Percentiles rank a stretch among this genome's conserved stretches.
phyloP scores from a whole-genome alignment of 2,797 vertebrate species.

The Tauraco hartlaubi region DNA sequence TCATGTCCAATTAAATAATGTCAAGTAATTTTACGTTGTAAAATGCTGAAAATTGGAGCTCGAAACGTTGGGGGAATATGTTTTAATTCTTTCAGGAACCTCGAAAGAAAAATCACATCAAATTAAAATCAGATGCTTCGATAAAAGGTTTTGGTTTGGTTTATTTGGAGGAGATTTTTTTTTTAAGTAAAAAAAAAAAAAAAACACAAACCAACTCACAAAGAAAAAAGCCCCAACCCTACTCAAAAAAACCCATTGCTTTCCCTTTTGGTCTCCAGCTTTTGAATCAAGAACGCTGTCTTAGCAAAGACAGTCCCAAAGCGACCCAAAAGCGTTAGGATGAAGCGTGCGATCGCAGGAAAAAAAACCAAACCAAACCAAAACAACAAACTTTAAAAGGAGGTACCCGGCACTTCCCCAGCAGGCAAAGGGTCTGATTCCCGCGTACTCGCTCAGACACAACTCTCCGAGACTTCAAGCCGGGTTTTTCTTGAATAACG shows the following conservation, averaged over 20 bases:
- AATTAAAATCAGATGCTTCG: slow-evolving; percentile 43
- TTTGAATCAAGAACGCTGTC: not conserved
- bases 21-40: slow-evolving; percentile 75
- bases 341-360: not conserved
- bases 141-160: not conserved
- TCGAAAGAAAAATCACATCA: slow-evolving; percentile 18
- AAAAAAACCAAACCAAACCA: not conserved
- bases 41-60: slow-evolving; percentile 79
- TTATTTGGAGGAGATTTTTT: not conserved
- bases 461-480: slow-evolving; percentile 45
- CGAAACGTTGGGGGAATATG: slow-evolving; percentile 61
- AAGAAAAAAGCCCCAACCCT: not conserved
- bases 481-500: slow-evolving; percentile 27
- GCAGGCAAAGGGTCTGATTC: slow-evolving; percentile 15
- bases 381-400: not conserved
- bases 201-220: not conserved
- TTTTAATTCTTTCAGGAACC: slow-evolving; percentile 38
- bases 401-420: not conserved
- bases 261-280: not conserved
- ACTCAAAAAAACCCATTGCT: not conserved
- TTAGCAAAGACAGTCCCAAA: not conserved
- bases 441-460: slow-evolving; percentile 45
- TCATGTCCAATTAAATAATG: slow-evolving; percentile 77
- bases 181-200: not conserved
- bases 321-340: not conserved